Evolutionary conservation across 2,888 invertebrate species (phyloP).

Genomic region (Phorcus lineatus): DNA sequence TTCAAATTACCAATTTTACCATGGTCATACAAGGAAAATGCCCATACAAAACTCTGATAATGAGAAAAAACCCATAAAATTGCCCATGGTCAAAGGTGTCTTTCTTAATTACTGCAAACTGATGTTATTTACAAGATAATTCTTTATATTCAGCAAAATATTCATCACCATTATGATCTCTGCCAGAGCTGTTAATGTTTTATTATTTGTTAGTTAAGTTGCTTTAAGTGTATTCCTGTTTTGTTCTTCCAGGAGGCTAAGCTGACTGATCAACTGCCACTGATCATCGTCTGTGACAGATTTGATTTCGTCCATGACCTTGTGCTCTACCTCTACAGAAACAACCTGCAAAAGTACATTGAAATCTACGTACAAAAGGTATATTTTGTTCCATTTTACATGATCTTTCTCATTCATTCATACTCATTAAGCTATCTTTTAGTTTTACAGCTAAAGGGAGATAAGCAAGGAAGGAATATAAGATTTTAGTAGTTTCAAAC

Average conservation of each 20-base stretch:
- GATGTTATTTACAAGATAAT: too few species aligned
- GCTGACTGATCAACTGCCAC: slow-evolving; percentile 96
- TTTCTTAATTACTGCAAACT: too few species aligned
- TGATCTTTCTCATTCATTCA: not conserved
- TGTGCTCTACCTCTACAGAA: slow-evolving; percentile 97
- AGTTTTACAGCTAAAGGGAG: not conserved
- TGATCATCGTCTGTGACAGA: slow-evolving; percentile 99
- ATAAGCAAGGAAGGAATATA: not conserved
- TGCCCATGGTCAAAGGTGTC: too few species aligned
- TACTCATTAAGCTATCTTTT: not conserved
- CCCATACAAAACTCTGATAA: too few species aligned
- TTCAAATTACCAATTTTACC: too few species aligned
- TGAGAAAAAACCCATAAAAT: too few species aligned
- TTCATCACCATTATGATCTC: too few species aligned
- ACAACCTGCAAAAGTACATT: slow-evolving; percentile 99
- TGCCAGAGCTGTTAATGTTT: too few species aligned
- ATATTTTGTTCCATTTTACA: slow-evolving; percentile 28
- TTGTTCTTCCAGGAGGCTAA: slow-evolving; percentile 86
- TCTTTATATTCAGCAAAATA: too few species aligned
- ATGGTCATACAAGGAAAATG: too few species aligned
- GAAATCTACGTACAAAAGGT: slow-evolving; percentile 99
- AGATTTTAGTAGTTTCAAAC: not conserved
- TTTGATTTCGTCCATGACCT: slow-evolving; percentile 99
- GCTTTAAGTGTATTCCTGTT: too few species aligned
- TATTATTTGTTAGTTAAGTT: too few species aligned